These are phyloP conservation scores for Meda fulgida DNA, from an alignment of 2,797 vertebrate species.

Conservation along the genomic window DNA sequence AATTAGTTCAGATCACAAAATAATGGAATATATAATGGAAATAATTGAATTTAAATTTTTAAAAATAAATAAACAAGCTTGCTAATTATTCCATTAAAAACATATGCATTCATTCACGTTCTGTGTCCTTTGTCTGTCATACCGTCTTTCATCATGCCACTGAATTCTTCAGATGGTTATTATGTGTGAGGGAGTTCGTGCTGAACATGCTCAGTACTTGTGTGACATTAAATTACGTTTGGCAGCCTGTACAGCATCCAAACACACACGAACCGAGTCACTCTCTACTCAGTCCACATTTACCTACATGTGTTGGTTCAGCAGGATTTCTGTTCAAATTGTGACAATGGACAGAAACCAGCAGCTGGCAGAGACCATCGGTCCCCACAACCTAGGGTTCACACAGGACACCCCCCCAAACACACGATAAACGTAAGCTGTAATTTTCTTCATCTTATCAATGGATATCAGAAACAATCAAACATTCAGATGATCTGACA, in stretches of 20 bases:
- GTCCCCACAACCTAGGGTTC: not conserved
- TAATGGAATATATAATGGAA: too few relatives aligned
- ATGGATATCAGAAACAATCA: constrained; percentile 37
- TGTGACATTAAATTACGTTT: constrained; percentile 31
- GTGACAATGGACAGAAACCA: constrained; percentile 22
- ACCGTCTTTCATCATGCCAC: not conserved
- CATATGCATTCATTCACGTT: not conserved
- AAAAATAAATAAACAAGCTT: too few relatives aligned
- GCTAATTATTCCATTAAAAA: not conserved
- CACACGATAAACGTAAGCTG: not conserved
- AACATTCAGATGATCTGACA: not conserved
- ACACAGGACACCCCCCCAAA: not conserved
- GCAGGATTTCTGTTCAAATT: constrained; percentile 26
- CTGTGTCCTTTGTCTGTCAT: not conserved
- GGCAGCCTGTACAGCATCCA: not conserved
- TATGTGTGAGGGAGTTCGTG: constrained; percentile 4
- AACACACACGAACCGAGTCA: not conserved
- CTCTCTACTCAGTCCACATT: not conserved
- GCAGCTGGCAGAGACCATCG: not conserved
- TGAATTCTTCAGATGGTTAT: constrained; percentile 1
- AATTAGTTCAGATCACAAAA: not conserved
- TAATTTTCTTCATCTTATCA: constrained; percentile 22
- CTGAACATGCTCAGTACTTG: constrained; percentile 32
- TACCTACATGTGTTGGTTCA: constrained; percentile 28
- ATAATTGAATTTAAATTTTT: too few relatives aligned